Evolutionary conservation across 2,113 vertebrate species (phyloP), one percentile per base, ranked within the genome.

Genomic region (Dicrurus megarhynchus): DNA sequence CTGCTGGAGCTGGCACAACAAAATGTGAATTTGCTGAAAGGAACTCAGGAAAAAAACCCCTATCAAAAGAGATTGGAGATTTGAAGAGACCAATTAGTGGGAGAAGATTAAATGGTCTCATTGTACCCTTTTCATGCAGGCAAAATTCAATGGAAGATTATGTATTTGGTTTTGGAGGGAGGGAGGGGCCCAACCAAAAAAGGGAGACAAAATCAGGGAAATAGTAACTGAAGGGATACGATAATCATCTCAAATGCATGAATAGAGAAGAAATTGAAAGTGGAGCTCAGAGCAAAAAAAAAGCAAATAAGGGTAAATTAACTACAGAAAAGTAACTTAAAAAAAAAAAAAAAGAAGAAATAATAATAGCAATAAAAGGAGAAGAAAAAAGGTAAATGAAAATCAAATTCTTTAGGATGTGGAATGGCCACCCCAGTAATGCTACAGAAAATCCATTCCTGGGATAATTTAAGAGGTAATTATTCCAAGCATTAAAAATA

Each of bases 41-140:
- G 46, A 86, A 50, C 75, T 92, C 55, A 13, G 47, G 60, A 1
- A 20, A 53, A 49, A 11, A 44, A 37, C 0, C 11, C 10, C 46
- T 92, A 32, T 63, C 44, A 63, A 93, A 89, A 89, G 68, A 78
- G 83, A 53, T 2, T 47, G 47, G 67, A 75, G 80, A 75, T 63
- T 39, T 77, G 90, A 92, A 89, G 47, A 50, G 88, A 90, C 59
- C 55, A 80, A 90, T 97, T 93, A 94, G 23, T 55, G 46, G 46
- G 76, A 78, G 82, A 89, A 77, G 63, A 95, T 86, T 83, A 92
- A 97, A 90, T 55, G 73, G 80, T 79, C 24, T 81, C 59, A 93
- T 88, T 92, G 52, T 77, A 59, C 47, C 56, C 33, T 94, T 85
- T 89, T 63, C 59, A 86, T 78, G 21, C 63, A 90, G 53, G 33